Evolutionary conservation across 2,797 vertebrate species (phyloP).

Genomic region (Trachurus trachurus): DNA sequence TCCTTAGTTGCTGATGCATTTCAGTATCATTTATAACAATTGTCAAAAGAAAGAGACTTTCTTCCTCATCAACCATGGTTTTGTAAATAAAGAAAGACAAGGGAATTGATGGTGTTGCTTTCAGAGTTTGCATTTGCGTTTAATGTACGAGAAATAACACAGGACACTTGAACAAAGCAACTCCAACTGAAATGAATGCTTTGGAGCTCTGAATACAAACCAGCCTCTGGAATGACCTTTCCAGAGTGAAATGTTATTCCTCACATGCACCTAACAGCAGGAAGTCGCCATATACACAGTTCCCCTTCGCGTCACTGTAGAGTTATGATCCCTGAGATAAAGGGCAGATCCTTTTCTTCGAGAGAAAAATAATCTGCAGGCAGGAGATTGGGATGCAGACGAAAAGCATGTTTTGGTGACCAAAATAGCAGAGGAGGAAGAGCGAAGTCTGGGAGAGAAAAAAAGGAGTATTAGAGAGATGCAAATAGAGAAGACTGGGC

Average conservation of each 20-base stretch:
- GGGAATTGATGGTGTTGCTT: conserved; percentile 31
- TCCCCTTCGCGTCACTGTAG: conserved; percentile 71
- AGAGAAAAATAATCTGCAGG: conserved; percentile 77
- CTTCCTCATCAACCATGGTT: conserved; percentile 28
- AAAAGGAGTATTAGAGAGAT: conserved; percentile 63
- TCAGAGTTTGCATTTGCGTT: conserved; percentile 47
- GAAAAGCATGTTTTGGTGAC: conserved; percentile 77
- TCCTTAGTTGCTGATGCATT: conserved; percentile 38
- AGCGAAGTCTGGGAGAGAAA: conserved; percentile 73
- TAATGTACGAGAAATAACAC: conserved; percentile 59
- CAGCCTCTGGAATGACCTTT: conserved; percentile 77
- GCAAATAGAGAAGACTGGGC: conserved; percentile 60
- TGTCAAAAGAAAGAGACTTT: conserved; percentile 13
- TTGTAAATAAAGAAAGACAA: conserved; percentile 29
- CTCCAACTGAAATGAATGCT: conserved; percentile 48
- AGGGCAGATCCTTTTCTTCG: conserved; percentile 72
- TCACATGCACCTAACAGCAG: conserved; percentile 75
- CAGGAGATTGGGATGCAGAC: conserved; percentile 72
- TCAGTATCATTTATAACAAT: conserved; percentile 42
- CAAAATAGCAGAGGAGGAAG: conserved; percentile 76
- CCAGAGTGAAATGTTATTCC: conserved; percentile 75
- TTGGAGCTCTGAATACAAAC: conserved; percentile 62
- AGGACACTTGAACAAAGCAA: conserved; percentile 57
- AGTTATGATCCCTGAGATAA: conserved; percentile 79
- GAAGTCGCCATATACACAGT: conserved; percentile 73